Evolutionary conservation across 1,140 invertebrate species (phyloP).

Genomic region (Pachypsylla venusta): DNA sequence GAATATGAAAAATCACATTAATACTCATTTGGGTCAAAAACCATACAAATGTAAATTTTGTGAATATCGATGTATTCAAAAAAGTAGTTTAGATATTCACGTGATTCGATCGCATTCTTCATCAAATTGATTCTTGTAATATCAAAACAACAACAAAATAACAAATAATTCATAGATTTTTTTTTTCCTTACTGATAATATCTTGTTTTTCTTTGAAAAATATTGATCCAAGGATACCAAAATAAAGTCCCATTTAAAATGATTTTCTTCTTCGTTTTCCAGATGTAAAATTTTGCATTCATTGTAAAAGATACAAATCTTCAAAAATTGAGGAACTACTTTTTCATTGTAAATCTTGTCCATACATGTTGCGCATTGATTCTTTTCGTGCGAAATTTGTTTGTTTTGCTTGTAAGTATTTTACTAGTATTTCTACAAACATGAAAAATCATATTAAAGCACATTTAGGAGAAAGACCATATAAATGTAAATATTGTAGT

Average conservation of each 20-base stretch:
- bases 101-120: constrained; percentile 32
- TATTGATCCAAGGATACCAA: no score
- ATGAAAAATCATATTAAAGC: constrained; percentile 1
- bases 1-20: constrained; percentile 46
- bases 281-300: no score
- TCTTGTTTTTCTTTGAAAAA: no score
- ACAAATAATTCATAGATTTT: no score
- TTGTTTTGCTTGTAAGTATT: neutral
- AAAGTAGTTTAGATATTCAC: constrained; percentile 43
- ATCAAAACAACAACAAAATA: no score
- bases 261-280: no score
- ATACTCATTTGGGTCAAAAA: constrained; percentile 30
- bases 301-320: no score
- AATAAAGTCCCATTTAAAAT: no score
- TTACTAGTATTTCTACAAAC: neutral
- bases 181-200: no score
- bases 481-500: constrained; percentile 3
- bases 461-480: neutral
- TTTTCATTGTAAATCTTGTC: no score
- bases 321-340: no score
- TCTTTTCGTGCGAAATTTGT: neutral
- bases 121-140: neutral
- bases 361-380: no score
- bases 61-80: constrained; percentile 40
- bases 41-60: constrained; percentile 34